Conservation (phyloP, 2,797 vertebrate genomes). For the Myotis myotis region DNA sequence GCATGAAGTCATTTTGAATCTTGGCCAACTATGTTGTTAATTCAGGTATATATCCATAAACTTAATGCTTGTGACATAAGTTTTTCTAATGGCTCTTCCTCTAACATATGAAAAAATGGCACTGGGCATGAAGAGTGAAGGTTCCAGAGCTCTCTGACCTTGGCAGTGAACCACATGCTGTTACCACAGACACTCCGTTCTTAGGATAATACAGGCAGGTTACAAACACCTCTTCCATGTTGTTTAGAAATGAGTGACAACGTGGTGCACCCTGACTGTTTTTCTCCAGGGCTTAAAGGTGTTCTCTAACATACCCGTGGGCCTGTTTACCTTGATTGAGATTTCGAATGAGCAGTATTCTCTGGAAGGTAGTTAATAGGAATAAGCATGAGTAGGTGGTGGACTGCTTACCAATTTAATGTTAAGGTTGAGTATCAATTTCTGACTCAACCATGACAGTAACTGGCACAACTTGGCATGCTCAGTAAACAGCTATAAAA, state of each 20-base stretch:
- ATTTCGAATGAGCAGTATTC: constrained; percentile 45
- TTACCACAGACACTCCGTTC: not conserved
- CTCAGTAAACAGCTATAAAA: not conserved
- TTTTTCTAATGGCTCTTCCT: constrained; percentile 76
- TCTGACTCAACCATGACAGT: not conserved
- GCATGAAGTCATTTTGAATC: constrained; percentile 78
- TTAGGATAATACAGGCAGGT: constrained; percentile 20
- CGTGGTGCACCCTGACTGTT: constrained; percentile 33
- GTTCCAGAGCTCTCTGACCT: not conserved
- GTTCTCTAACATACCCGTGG: not conserved
- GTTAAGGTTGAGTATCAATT: not conserved
- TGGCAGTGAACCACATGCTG: not conserved
- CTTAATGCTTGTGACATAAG: constrained; percentile 78
- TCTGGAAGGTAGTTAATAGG: not conserved
- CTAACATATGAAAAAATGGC: constrained; percentile 57
- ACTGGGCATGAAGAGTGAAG: not conserved
- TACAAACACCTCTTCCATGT: not conserved
- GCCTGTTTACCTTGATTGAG: not conserved
- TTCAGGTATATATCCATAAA: constrained; percentile 72
- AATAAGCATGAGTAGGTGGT: not conserved
- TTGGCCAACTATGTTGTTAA: constrained; percentile 74
- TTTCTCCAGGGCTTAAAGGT: constrained; percentile 20
- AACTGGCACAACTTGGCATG: not conserved
- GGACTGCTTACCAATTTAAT: not conserved
- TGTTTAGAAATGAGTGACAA: constrained; percentile 25